Base-by-base conservation (phyloP, 37 sponge, comb jelly and placozoan genomes). In the Aplysina aerophoba region DNA sequence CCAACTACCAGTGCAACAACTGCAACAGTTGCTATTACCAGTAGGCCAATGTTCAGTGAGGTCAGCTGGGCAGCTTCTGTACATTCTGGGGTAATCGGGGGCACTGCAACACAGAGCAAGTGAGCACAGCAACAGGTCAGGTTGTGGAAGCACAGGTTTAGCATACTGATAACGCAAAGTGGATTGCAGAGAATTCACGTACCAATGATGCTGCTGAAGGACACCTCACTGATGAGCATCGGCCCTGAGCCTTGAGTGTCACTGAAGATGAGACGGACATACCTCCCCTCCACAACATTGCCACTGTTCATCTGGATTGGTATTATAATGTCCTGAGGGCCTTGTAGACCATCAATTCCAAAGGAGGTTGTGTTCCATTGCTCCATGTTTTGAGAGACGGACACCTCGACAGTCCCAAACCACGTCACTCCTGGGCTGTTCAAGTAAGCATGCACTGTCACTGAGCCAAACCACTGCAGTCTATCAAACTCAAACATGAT, bases 191-290 rank as follows among this genome's bases (percentile, higher is more conserved):
- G 50, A 44, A 62, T 57, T 57, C 17, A 62, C 63, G 3, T 4
- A 69, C 71, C 71, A 69, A 27, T 35, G 14, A 12, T 30, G 6
- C 71, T 69, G 34, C 30, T 35, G 30, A 69, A 69, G 71, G 71
- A 69, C 34, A 69, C 71, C 34, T 69, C 71, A 69, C 71, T 69
- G 71, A 69, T 35, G 19, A 69, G 71, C 28, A 69, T 30, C 4
- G 30, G 35, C 34, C 71, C 71, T 30, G 71, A 69, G 35, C 71
- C 71, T 34, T 34, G 35, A 34, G 33, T 2, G 34, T 8, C 71
- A 31, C 34, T 27, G 15, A 69, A 30, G 35, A 6, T 33, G 1
- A 69, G 35, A 12, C 71, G 28, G 33, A 69, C 71, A 30, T 69
- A 30, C 1, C 34, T 2, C 1, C 71, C 71, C 30, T 69, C 35